Evolutionary conservation across 2,797 vertebrate genomes (phyloP).

Genomic region (Crax fasciolata): DNA sequence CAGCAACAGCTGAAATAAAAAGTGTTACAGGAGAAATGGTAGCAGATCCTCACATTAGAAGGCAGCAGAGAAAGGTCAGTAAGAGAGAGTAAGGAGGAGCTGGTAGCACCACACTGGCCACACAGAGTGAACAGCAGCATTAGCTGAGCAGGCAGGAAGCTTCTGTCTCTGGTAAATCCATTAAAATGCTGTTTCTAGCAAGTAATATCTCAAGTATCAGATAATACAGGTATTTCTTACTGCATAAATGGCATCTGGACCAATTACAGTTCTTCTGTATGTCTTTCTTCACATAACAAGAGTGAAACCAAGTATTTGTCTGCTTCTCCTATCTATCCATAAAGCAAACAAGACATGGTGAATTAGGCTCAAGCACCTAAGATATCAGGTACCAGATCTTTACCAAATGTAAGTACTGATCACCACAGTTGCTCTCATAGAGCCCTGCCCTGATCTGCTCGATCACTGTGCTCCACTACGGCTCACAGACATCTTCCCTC

Average conservation of each 20-base stretch:
- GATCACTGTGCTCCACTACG: not conserved
- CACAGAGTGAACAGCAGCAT: not conserved
- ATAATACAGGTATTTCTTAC: not conserved
- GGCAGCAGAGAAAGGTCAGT: not conserved
- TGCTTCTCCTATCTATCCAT: not conserved
- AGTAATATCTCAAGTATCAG: not conserved
- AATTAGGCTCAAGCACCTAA: not conserved
- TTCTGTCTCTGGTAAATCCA: not conserved
- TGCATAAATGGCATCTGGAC: not conserved
- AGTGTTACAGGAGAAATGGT: constrained; percentile 10
- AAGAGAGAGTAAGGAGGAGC: not conserved
- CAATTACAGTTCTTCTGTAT: not conserved
- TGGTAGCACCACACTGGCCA: not conserved
- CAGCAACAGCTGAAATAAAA: constrained; percentile 32
- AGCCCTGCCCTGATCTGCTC: not conserved
- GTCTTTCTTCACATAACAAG: not conserved
- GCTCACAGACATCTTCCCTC: not conserved
- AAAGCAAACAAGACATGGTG: not conserved
- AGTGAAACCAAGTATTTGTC: not conserved
- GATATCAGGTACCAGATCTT: not conserved
- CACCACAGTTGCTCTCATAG: not conserved
- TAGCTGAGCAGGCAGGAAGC: not conserved
- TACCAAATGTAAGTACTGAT: not conserved
- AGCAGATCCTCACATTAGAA: not conserved
- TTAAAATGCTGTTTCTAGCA: constrained; percentile 8